phyloP scores from a whole-genome alignment of 2,113 vertebrate genomes.

The Sander vitreus region DNA sequence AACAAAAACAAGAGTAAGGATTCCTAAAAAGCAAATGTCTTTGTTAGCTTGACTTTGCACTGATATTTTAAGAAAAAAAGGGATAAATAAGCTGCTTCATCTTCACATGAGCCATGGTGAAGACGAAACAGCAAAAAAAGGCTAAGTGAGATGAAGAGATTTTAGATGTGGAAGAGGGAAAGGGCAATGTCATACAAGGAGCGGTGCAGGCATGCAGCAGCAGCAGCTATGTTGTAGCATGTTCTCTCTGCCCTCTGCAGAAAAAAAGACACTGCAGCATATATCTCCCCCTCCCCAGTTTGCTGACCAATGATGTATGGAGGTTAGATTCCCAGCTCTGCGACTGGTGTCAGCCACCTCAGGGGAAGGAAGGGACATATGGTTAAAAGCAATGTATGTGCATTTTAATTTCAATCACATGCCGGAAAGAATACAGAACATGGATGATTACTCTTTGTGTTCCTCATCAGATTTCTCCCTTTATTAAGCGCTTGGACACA shows the following conservation, averaged over 20 bases:
- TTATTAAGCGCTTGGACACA: not conserved
- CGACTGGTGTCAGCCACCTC: constrained; percentile 44
- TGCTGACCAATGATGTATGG: constrained; percentile 80
- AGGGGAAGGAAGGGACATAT: not conserved
- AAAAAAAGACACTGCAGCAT: constrained; percentile 66
- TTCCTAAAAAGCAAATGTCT: constrained; percentile 1
- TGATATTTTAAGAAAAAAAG: constrained; percentile 7
- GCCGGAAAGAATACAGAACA: constrained; percentile 3
- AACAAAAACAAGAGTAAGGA: constrained; percentile 3
- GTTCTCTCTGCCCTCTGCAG: constrained; percentile 65
- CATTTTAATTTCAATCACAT: not conserved
- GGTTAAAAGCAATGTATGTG: not conserved
- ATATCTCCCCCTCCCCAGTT: constrained; percentile 62
- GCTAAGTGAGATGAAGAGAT: not conserved
- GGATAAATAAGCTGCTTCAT: not conserved
- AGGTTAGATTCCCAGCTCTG: constrained; percentile 67
- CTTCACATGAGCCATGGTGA: not conserved
- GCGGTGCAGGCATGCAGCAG: constrained; percentile 21
- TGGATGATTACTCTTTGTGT: not conserved
- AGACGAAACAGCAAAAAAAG: not conserved
- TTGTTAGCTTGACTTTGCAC: constrained; percentile 4
- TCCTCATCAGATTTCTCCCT: not conserved
- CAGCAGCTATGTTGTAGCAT: constrained; percentile 46
- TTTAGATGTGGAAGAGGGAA: not conserved
- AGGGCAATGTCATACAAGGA: constrained; percentile 11